These are phyloP conservation scores for Xenopus petersii DNA, from an alignment of 2,797 vertebrate species.

Conservation along the genomic window DNA sequence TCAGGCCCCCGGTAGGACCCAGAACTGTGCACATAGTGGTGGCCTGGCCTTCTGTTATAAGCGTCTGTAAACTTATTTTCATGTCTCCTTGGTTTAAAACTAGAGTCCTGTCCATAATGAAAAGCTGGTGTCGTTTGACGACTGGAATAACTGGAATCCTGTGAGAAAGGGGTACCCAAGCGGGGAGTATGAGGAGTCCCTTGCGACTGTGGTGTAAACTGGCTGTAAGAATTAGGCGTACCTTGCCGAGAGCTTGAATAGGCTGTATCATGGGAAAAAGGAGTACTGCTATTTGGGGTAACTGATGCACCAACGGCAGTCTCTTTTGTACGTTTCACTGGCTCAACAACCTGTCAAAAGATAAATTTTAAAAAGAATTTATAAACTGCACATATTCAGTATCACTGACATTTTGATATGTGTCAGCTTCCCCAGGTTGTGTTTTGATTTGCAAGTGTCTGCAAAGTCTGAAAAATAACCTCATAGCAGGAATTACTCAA, in stretches of 20 bases:
- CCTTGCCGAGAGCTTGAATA: conserved; percentile 94
- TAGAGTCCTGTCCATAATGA: conserved; percentile 78
- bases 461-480: too few species aligned
- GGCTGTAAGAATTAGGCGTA: conserved; percentile 88
- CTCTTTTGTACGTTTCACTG: conserved; percentile 86
- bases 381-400: too few species aligned
- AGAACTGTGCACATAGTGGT: conserved; percentile 86
- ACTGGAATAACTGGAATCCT: conserved; percentile 93
- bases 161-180: conserved; percentile 89
- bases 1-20: conserved; percentile 66
- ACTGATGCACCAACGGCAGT: conserved; percentile 70
- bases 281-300: conserved; percentile 84
- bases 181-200: conserved; percentile 90
- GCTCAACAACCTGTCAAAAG: conserved; percentile 71
- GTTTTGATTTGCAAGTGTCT: too few species aligned
- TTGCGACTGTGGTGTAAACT: conserved; percentile 87
- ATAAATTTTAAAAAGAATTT: neutral
- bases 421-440: too few species aligned
- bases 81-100: conserved; percentile 84
- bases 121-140: conserved; percentile 90
- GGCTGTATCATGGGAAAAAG: conserved; percentile 90
- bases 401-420: too few species aligned
- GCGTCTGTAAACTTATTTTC: conserved; percentile 93
- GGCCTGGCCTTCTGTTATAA: conserved; percentile 89
- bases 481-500: too few species aligned